phyloP scores from a whole-genome alignment of 2,888 invertebrate species.

The Amphipyra berbera region DNA sequence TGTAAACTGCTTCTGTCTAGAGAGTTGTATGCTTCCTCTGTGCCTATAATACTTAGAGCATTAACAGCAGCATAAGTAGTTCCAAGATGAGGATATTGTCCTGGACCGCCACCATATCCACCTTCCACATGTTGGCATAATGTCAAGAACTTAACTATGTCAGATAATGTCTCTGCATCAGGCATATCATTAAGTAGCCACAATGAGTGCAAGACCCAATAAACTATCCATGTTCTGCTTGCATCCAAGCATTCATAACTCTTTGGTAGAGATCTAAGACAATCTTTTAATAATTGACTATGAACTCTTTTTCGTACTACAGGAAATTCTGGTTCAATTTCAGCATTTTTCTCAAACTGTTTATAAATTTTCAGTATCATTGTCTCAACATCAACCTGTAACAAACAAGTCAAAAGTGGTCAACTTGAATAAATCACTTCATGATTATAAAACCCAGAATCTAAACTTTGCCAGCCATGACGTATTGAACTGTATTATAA shows the following conservation, averaged over 20 bases:
- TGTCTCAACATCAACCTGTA: constrained; percentile 82
- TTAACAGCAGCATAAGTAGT: constrained; percentile 99
- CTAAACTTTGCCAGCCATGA: no score
- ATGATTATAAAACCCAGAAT: no score
- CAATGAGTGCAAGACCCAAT: constrained; percentile 98
- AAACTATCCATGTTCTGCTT: constrained; percentile 98
- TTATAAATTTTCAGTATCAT: constrained; percentile 78
- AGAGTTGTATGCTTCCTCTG: constrained; percentile 95
- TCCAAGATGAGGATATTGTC: constrained; percentile 97
- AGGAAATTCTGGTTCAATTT: constrained; percentile 88
- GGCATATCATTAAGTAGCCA: constrained; percentile 91
- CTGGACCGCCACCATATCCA: constrained; percentile 98
- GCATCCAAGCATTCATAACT: constrained; percentile 96
- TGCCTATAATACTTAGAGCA: constrained; percentile 96
- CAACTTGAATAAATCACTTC: no score
- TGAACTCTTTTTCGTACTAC: constrained; percentile 92
- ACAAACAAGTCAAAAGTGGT: constrained; percentile 26
- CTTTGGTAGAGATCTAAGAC: constrained; percentile 91
- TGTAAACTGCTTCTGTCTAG: constrained; percentile 94
- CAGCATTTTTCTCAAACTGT: constrained; percentile 81
- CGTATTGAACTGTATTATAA: no score
- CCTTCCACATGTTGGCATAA: constrained; percentile 94
- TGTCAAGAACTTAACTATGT: constrained; percentile 79
- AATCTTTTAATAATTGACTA: constrained; percentile 91
- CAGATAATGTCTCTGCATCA: constrained; percentile 78